phyloP scores from a whole-genome alignment of 1,140 invertebrate species.

The silkworm (Bombyx mori) region DNA sequence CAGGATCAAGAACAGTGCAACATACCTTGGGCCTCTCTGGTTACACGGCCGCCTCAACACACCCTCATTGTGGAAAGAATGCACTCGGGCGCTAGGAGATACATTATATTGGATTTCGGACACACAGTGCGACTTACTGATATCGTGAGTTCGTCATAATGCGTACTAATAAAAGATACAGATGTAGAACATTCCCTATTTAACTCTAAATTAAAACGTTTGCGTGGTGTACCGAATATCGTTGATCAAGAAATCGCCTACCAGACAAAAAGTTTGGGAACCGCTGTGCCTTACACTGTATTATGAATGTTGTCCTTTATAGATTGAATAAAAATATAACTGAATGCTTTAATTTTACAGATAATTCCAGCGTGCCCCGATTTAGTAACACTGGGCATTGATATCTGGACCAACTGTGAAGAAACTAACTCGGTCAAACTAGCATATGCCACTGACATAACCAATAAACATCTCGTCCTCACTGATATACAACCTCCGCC shows the following conservation, averaged over 20 bases:
- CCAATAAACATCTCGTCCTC: slow-evolving; percentile 84
- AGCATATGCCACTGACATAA: slow-evolving; percentile 90
- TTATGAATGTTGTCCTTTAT: no score
- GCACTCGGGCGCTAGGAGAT: slow-evolving; percentile 89
- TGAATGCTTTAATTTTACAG: slow-evolving; percentile 22
- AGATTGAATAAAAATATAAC: no score
- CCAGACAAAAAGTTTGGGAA: no score
- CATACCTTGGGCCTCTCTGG: slow-evolving; percentile 82
- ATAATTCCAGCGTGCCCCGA: slow-evolving; percentile 90
- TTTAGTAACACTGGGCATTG: slow-evolving; percentile 88
- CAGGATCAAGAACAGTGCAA: slow-evolving; percentile 55
- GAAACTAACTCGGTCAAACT: slow-evolving; percentile 87
- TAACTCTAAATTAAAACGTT: no score
- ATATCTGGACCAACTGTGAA: slow-evolving; percentile 89
- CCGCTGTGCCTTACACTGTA: no score
- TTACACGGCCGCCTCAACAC: slow-evolving; percentile 84
- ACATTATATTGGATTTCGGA: slow-evolving; percentile 93
- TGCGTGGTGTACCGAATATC: no score
- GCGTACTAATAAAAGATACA: no score
- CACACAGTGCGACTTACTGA: slow-evolving; percentile 89
- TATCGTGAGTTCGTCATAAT: slow-evolving; percentile 62
- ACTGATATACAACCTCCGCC: slow-evolving; percentile 91
- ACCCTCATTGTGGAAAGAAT: slow-evolving; percentile 93
- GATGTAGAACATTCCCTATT: no score
- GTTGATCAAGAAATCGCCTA: no score